Percentiles rank a stretch among this genome's conserved stretches.
These are phyloP conservation scores for Caenorhabditis afra DNA, from an alignment of 2,888 invertebrate genomes.

Conservation along the genomic window DNA sequence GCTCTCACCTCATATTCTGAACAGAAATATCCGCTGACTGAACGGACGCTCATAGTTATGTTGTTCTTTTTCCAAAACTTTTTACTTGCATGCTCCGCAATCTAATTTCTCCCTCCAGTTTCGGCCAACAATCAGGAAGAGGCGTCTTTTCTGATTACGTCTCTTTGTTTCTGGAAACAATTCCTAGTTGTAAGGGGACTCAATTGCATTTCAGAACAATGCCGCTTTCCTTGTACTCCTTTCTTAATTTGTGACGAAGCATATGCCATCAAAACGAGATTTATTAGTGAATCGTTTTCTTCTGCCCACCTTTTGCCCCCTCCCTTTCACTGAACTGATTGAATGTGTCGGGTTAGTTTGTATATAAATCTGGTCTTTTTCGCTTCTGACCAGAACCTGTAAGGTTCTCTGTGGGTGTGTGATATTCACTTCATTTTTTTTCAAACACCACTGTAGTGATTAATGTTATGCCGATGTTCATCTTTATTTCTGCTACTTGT, in stretches of 20 bases:
- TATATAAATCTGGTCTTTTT: conserved; percentile 22
- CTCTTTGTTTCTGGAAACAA: too few relatives aligned
- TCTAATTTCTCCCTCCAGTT: too few relatives aligned
- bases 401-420: not conserved
- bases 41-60: too few relatives aligned
- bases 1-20: too few relatives aligned
- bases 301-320: not conserved
- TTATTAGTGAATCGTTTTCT: conserved; percentile 9
- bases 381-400: conserved; percentile 10
- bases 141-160: not conserved
- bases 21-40: too few relatives aligned
- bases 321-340: conserved; percentile 16
- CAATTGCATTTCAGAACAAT: too few relatives aligned
- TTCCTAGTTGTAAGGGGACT: too few relatives aligned
- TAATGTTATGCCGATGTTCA: not conserved
- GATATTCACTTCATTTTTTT: not conserved
- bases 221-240: not conserved
- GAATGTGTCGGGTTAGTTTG: conserved; percentile 20
- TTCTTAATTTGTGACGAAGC: conserved; percentile 1
- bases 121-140: too few relatives aligned
- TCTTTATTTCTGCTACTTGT: not conserved
- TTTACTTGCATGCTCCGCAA: too few relatives aligned
- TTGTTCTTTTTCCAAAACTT: too few relatives aligned
- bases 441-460: too few relatives aligned
- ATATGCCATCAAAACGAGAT: conserved; percentile 18